phyloP scores from a whole-genome alignment of 2,888 invertebrate species.

The Rapana venosa region DNA sequence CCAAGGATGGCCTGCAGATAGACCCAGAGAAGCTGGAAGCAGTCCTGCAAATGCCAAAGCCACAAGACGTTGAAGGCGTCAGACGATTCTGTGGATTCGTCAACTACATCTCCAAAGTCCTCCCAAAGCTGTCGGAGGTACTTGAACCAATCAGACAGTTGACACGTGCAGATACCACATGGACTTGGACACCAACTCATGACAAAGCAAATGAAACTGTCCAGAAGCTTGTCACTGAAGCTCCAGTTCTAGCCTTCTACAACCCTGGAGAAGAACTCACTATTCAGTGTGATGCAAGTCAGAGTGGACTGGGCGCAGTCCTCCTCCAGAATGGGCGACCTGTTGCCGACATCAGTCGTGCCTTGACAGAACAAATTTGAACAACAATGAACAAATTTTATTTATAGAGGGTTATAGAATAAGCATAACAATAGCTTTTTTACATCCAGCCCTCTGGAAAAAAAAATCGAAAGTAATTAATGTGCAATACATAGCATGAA shows the following conservation, averaged over 20 bases:
- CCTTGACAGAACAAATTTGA: too few relatives aligned
- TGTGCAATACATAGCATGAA: too few relatives aligned
- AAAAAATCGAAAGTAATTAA: too few relatives aligned
- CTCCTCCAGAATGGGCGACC: constrained; percentile 53
- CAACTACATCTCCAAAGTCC: constrained; percentile 53
- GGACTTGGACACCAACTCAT: constrained; percentile 47
- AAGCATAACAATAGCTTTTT: too few relatives aligned
- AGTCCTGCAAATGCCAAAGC: constrained; percentile 47
- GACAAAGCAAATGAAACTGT: constrained; percentile 48
- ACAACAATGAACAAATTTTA: too few relatives aligned
- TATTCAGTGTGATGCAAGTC: constrained; percentile 50
- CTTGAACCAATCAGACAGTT: constrained; percentile 32
- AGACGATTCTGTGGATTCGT: constrained; percentile 48
- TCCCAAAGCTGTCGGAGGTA: constrained; percentile 47
- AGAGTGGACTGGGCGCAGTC: constrained; percentile 53
- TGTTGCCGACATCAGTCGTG: constrained; percentile 53
- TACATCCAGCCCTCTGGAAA: too few relatives aligned
- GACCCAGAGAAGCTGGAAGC: constrained; percentile 50
- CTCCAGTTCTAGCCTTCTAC: constrained; percentile 33
- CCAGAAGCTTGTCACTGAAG: constrained; percentile 46
- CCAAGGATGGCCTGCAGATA: constrained; percentile 46
- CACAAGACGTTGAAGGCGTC: constrained; percentile 48
- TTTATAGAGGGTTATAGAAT: too few relatives aligned
- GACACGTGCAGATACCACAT: constrained; percentile 31
- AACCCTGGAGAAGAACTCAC: constrained; percentile 48